phyloP scores from a whole-genome alignment of 2,888 invertebrate species.

The Sphaeridia pumilis region DNA sequence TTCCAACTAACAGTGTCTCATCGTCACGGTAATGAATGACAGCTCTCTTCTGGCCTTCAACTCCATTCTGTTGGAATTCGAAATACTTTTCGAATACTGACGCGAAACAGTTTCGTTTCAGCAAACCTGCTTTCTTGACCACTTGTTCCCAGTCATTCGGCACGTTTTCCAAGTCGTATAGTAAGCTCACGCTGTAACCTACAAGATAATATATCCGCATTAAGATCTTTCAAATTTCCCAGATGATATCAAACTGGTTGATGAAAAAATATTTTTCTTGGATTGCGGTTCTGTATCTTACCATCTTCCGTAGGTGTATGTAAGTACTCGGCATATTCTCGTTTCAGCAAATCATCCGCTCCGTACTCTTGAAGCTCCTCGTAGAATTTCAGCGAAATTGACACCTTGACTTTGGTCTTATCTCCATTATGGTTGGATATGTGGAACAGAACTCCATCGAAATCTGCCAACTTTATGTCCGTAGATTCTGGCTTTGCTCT shows the following conservation, averaged over 20 bases:
- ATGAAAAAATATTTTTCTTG: background rate
- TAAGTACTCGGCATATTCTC: conserved; percentile 70
- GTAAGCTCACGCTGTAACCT: conserved; percentile 90
- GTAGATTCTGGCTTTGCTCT: conserved; percentile 91
- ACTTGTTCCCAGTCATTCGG: conserved; percentile 78
- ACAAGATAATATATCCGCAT: conserved; percentile 29
- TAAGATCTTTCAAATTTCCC: background rate
- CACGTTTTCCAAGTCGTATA: conserved; percentile 84
- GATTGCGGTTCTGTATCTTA: conserved; percentile 40
- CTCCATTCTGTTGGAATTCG: conserved; percentile 88
- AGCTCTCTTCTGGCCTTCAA: conserved; percentile 81
- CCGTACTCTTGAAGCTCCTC: conserved; percentile 97
- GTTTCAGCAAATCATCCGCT: conserved; percentile 87
- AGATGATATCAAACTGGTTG: too few species aligned
- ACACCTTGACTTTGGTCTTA: conserved; percentile 93
- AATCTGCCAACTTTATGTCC: conserved; percentile 89
- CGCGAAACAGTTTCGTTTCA: conserved; percentile 98
- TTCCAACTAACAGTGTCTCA: conserved; percentile 84
- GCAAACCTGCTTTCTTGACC: conserved; percentile 81
- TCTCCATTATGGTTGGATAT: conserved; percentile 94
- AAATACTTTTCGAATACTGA: conserved; percentile 99
- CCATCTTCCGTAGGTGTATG: conserved; percentile 77
- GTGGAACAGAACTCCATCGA: conserved; percentile 97
- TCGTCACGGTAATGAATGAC: conserved; percentile 98
- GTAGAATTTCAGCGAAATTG: conserved; percentile 95